Conservation (phyloP, 2,797 vertebrate species). For the Paramormyrops hopkinsi region DNA sequence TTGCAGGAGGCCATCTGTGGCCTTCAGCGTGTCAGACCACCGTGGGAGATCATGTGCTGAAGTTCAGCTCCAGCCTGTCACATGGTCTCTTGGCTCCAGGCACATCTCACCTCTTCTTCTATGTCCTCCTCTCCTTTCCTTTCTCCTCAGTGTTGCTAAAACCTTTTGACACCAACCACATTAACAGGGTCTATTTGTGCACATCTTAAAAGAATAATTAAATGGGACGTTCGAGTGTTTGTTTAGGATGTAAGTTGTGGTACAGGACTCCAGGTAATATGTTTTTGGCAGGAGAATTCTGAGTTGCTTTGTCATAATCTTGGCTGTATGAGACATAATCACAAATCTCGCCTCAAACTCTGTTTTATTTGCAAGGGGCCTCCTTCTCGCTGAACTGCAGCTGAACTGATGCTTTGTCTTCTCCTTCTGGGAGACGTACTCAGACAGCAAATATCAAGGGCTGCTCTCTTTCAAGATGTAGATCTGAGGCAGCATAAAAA, state of each 20-base stretch:
- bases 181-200: constrained; percentile 32
- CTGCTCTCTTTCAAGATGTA: not conserved
- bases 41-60: constrained; percentile 35
- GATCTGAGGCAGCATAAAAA: constrained; percentile 13
- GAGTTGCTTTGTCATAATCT: constrained; percentile 26
- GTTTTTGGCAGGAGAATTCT: not conserved
- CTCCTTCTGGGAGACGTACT: constrained; percentile 15
- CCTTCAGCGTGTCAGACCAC: constrained; percentile 22
- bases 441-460: not conserved
- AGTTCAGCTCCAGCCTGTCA: constrained; percentile 30
- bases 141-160: constrained; percentile 37
- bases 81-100: constrained; percentile 13
- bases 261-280: constrained; percentile 18
- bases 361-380: constrained; percentile 30
- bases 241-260: not conserved
- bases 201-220: constrained; percentile 30
- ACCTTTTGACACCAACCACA: constrained; percentile 33
- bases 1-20: constrained; percentile 39
- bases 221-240: constrained; percentile 10
- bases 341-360: constrained; percentile 16
- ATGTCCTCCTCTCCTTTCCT: constrained; percentile 8
- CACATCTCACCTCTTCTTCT: not conserved
- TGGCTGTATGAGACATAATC: constrained; percentile 19
- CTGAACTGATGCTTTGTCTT: constrained; percentile 41
- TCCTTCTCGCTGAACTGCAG: constrained; percentile 38